A percentile compares a stretch with the other conserved stretches of the same genome.
phyloP scores from a whole-genome alignment of 1,140 invertebrate genomes.

The Adoxophyes honmai region DNA sequence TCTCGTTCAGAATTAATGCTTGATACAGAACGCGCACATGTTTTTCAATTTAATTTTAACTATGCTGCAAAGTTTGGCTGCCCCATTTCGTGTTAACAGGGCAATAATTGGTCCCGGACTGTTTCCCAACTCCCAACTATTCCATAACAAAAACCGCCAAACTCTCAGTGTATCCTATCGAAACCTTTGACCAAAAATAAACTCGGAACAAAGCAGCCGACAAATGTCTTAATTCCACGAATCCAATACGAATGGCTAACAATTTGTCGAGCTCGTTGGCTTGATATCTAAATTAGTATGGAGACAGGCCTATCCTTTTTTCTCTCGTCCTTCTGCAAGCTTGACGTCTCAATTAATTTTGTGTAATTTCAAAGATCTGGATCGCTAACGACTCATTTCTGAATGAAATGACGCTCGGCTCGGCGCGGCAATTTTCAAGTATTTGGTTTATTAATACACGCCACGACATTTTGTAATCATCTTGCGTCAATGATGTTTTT shows the following conservation, averaged over 20 bases:
- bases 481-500: neutral
- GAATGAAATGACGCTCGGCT: slow-evolving; percentile 39
- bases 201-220: slow-evolving; percentile 50
- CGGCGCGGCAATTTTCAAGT: slow-evolving; percentile 22
- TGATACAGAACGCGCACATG: neutral
- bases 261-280: slow-evolving; percentile 64
- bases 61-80: slow-evolving; percentile 17
- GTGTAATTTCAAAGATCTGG: slow-evolving; percentile 63
- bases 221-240: slow-evolving; percentile 56
- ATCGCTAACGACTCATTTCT: slow-evolving; percentile 56
- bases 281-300: slow-evolving; percentile 74
- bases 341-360: slow-evolving; percentile 70
- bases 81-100: slow-evolving; percentile 16
- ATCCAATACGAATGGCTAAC: slow-evolving; percentile 54
- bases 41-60: slow-evolving; percentile 10
- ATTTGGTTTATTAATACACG: slow-evolving; percentile 16
- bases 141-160: slow-evolving; percentile 50
- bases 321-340: slow-evolving; percentile 43
- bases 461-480: neutral
- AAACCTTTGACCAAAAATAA: slow-evolving; percentile 57
- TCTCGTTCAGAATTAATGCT: neutral
- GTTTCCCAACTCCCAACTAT: slow-evolving; percentile 36
- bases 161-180: slow-evolving; percentile 46
- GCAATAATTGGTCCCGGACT: slow-evolving; percentile 20
- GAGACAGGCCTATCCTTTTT: slow-evolving; percentile 53